Percentiles rank a stretch among this genome's conserved stretches.
phyloP scores from a whole-genome alignment of 2,888 invertebrate species.

The Andrena marginata region DNA sequence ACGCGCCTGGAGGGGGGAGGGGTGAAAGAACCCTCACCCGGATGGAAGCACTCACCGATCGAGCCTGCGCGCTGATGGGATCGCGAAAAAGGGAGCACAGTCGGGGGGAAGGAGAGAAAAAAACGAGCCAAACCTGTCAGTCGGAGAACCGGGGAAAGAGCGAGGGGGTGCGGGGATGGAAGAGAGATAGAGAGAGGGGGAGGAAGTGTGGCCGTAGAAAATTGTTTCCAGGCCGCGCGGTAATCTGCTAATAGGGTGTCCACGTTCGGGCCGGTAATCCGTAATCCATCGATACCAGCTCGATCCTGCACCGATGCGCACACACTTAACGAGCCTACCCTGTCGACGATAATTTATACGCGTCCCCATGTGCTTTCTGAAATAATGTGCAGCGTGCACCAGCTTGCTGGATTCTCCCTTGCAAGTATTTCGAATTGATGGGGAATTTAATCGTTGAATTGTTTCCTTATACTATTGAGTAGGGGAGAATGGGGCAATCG shows the following conservation, averaged over 20 bases:
- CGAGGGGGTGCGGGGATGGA: not conserved
- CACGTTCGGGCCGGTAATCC: constrained; percentile 73
- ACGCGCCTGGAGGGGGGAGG: constrained; percentile 10
- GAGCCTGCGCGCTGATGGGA: constrained; percentile 52
- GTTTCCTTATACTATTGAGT: no score
- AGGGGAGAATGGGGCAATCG: no score
- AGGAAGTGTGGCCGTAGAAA: constrained; percentile 71
- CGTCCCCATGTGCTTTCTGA: constrained; percentile 5
- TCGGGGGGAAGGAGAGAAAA: constrained; percentile 5
- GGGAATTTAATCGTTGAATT: no score
- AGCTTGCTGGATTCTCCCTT: not conserved
- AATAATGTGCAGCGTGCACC: constrained; percentile 23
- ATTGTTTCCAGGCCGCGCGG: constrained; percentile 75
- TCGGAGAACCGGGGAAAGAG: constrained; percentile 10
- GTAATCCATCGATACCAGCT: constrained; percentile 69
- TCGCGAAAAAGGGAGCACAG: constrained; percentile 37
- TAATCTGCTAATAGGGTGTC: constrained; percentile 80
- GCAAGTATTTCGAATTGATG: not conserved
- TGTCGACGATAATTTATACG: constrained; percentile 43
- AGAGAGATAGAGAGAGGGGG: not conserved
- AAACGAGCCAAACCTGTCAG: constrained; percentile 7
- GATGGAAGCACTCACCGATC: constrained; percentile 63
- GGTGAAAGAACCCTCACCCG: constrained; percentile 52
- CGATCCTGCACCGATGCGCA: constrained; percentile 23
- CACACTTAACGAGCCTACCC: constrained; percentile 13